phyloP scores from a whole-genome alignment of 2,113 vertebrate species.

The Amphiprion ocellaris region DNA sequence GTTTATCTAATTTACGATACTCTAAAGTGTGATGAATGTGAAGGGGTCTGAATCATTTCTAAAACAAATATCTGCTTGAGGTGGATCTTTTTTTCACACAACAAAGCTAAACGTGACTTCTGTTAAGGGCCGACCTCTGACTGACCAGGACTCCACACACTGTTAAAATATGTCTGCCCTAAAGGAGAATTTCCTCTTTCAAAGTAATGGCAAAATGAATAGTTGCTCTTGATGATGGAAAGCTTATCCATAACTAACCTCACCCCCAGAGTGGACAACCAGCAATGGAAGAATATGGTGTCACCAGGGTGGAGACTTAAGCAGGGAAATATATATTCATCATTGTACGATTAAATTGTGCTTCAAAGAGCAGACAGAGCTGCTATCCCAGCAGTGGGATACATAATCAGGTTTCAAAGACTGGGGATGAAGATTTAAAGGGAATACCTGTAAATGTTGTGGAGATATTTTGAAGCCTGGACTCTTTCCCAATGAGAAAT shows the following conservation, averaged over 20 bases:
- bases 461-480: background rate
- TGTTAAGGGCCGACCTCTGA: too few relatives aligned
- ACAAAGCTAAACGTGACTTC: too few relatives aligned
- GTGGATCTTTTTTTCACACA: too few relatives aligned
- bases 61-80: too few relatives aligned
- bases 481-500: background rate
- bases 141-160: too few relatives aligned
- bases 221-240: constrained; percentile 20
- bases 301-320: background rate
- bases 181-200: constrained; percentile 42
- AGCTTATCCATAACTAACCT: constrained; percentile 32
- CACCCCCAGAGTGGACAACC: constrained; percentile 21
- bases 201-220: constrained; percentile 44
- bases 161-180: constrained; percentile 28
- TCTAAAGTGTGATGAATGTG: too few relatives aligned
- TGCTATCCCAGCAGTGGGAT: background rate
- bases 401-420: background rate
- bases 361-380: background rate
- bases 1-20: too few relatives aligned
- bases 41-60: too few relatives aligned
- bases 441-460: background rate
- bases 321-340: background rate
- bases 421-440: background rate
- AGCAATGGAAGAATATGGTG: background rate
- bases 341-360: background rate